A percentile compares a stretch with the other conserved stretches of the same genome.
Conservation (phyloP, 1,140 invertebrate species). For the Helicoverpa armigera region DNA sequence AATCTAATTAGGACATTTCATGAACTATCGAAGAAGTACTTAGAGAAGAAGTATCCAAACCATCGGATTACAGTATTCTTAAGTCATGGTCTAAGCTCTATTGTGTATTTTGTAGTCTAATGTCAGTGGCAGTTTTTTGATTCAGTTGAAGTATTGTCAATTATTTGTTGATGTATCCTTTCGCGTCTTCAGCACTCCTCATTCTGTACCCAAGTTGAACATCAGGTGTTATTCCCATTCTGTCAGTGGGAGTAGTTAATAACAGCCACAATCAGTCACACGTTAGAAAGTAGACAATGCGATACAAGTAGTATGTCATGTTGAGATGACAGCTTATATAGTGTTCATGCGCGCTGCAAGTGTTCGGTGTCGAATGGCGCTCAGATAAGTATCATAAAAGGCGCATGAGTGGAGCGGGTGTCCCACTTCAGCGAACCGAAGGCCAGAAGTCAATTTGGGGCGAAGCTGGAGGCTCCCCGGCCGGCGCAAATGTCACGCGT, state of each 20-base stretch:
- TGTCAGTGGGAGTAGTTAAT: conserved; percentile 26
- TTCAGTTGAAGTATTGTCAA: no score
- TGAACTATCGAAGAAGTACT: no score
- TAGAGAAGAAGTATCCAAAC: no score
- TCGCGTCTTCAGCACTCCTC: not conserved
- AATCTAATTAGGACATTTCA: no score
- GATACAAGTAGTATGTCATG: conserved; percentile 4
- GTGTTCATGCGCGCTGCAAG: conserved; percentile 48
- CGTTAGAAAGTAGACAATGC: conserved; percentile 48
- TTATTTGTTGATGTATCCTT: not conserved
- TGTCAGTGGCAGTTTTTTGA: no score
- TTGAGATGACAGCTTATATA: conserved; percentile 46
- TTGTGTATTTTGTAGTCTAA: no score
- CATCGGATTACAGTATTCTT: no score
- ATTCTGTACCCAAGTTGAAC: not conserved
- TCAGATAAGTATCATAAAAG: conserved; percentile 52
- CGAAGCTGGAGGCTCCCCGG: conserved; percentile 66
- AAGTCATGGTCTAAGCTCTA: no score
- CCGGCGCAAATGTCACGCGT: conserved; percentile 71
- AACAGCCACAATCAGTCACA: conserved; percentile 21
- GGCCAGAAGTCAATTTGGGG: conserved; percentile 76
- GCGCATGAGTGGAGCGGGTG: conserved; percentile 58
- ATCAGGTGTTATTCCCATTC: conserved; percentile 1
- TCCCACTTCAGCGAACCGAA: conserved; percentile 67
- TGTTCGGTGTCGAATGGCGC: conserved; percentile 49